Base-by-base conservation (phyloP, 2,113 vertebrate species). In the Pontoporia blainvillei region DNA sequence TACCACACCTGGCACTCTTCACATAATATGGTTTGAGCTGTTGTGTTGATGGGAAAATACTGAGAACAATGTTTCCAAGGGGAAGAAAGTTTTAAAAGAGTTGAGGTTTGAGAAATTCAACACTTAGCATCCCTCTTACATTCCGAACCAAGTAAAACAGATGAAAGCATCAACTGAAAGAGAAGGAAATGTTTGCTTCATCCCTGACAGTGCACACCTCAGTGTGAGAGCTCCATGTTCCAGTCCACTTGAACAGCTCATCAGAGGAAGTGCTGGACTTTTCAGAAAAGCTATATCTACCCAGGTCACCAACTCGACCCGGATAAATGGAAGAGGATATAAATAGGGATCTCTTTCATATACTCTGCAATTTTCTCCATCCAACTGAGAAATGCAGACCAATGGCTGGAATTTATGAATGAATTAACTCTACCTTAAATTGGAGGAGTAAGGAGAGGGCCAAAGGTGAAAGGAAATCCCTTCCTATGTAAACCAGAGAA, bases 31-130 rank as follows among this genome's bases (percentile, higher is more conserved):
- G 21, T 59, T 69, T 81, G 25, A 84, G 13, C 29, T 89, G 9
- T 6, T 54, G 2, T 72, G 39, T 31, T 87, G 67, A 59, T 59
- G 34, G 27, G 12, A 95, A 86, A 87, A 69, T 54, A 23, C 4
- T 36, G 31, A 36, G 23, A 86, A 86, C 67, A 62, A 78, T 21
- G 6, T 59, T 72, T 41, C 9, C 61, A 73, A 71, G n/a, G 31
- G 34, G 8, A 92, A 88, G n/a, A 78, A 78, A 14, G 2, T 62
- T 90, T 96, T 66, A n/a, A 75, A 54, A 73, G 23, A 81, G 13
- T 11, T 73, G 31, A 34, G 1, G 2, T 66, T 69, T 83, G 39
- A 66, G 1, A 41, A 25, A 89, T 41, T 64, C 5, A 25, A 21
- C 71, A 86, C 0, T 20, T 18, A 57, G 1, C 4, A 44, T 31